These are phyloP conservation scores for Seriola rivoliana DNA, from an alignment of 2,113 vertebrate species.

Conservation along the genomic window DNA sequence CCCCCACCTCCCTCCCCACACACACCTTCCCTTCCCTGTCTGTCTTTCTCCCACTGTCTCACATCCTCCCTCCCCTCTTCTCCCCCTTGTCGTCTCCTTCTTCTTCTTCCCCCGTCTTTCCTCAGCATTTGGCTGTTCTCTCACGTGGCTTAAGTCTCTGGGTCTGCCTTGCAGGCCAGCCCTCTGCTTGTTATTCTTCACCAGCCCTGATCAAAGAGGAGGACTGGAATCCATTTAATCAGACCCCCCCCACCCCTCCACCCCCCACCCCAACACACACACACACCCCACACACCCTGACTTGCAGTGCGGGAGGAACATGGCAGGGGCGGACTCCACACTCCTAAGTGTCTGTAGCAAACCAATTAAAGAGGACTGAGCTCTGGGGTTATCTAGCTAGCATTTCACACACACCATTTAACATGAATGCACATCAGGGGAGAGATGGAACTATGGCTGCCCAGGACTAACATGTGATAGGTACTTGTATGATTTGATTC, in stretches of 20 bases:
- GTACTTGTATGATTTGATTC: constrained; percentile 35
- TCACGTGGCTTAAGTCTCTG: constrained; percentile 73
- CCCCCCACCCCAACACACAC: constrained; percentile 4
- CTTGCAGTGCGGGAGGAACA: constrained; percentile 64
- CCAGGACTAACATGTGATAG: constrained; percentile 24
- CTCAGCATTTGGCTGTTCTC: constrained; percentile 66
- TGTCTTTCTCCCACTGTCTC: constrained; percentile 23
- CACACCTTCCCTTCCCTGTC: constrained; percentile 22
- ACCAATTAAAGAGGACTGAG: constrained; percentile 69
- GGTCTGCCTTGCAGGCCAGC: constrained; percentile 73
- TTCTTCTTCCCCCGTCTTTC: constrained; percentile 38
- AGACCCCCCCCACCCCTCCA: constrained; percentile 55
- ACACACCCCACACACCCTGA: constrained; percentile 6
- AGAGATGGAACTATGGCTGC: constrained; percentile 22
- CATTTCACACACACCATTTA: constrained; percentile 68
- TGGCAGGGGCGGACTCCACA: constrained; percentile 58
- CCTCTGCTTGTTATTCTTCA: constrained; percentile 83
- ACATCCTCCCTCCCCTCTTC: constrained; percentile 20
- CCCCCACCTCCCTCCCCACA: neutral
- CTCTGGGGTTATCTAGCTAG: constrained; percentile 49
- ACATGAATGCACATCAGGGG: constrained; percentile 53
- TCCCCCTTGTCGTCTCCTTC: neutral
- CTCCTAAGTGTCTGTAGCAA: constrained; percentile 72
- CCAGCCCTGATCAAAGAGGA: constrained; percentile 82
- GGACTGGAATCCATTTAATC: constrained; percentile 85